Evolutionary conservation across 1,140 invertebrate species (phyloP), one percentile per base, ranked within the genome.

Genomic region (Maniola jurtina): DNA sequence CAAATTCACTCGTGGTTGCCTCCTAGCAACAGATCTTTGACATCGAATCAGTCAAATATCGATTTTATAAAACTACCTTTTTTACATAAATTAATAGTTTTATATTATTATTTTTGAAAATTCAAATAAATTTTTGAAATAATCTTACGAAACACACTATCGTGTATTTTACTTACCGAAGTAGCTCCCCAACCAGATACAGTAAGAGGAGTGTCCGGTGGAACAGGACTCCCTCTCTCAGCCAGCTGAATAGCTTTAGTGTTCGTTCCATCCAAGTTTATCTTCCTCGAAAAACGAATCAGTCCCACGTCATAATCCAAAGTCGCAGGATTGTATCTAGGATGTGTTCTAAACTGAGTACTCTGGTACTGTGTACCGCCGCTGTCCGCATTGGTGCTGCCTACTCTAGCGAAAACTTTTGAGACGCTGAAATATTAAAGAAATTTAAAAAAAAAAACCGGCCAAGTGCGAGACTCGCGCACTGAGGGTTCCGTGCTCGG

Each of bases 131-230:
- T n/a, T n/a, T n/a, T n/a, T n/a, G n/a, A n/a, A n/a, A n/a, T n/a
- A n/a, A n/a, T n/a, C n/a, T n/a, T n/a, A n/a, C n/a, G n/a, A 25
- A 25, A 25, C 25, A 25, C 25, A 25, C 25, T 25, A 2, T 25
- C 25, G 25, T 25, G 25, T 25, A 4, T 2, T 25, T 25, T 9
- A 63, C 69, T 67, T 47, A 67, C 69, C n/a, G 50, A 64, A 58
- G 69, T 71, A 34, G 56, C 64, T 11, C 69, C 69, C 69, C 69
- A 71, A 9, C 69, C 69, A 14, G 64, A 54, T 11, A 71, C 56
- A 14, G 50, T 25, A 15, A 71, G 42, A 42, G 61, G 61, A 5
- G 65, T 71, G 8, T 61, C 70, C 34, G 61, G 58, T 25, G 16
- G 25, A 14, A 71, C 45, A 25, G 34, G 10, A 15, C 34, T 50